phyloP scores from a whole-genome alignment of 2,797 vertebrate genomes.

The Semotilus atromaculatus region DNA sequence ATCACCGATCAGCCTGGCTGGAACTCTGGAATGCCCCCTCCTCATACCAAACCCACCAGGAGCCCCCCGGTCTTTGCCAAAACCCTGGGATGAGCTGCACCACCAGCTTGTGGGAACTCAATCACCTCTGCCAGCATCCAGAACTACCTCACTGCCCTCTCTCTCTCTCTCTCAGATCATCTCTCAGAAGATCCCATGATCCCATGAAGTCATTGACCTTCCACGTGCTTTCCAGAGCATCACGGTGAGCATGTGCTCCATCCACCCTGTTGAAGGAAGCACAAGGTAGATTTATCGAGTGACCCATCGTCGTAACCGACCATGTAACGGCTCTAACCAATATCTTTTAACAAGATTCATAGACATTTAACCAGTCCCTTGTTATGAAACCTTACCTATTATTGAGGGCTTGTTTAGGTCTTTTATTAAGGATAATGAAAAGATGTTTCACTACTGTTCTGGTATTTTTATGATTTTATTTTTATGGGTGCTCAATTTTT shows the following conservation, averaged over 20 bases:
- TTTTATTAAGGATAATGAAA: conserved; percentile 73
- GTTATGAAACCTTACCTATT: conserved; percentile 71
- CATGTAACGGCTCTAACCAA: conserved; percentile 47
- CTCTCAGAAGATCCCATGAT: neutral
- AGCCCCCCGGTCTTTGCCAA: conserved; percentile 54
- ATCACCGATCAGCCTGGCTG: conserved; percentile 78
- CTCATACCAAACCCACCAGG: conserved; percentile 68
- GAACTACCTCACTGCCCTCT: conserved; percentile 28
- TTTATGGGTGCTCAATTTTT: conserved; percentile 68
- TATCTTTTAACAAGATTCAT: conserved; percentile 62
- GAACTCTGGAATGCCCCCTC: conserved; percentile 77
- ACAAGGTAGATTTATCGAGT: conserved; percentile 48
- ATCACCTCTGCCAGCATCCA: conserved; percentile 48
- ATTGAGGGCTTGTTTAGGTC: conserved; percentile 65
- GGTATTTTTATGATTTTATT: conserved; percentile 79
- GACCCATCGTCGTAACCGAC: conserved; percentile 9
- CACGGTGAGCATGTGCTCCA: conserved; percentile 17
- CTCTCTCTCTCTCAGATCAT: conserved; percentile 13
- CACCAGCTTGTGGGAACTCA: conserved; percentile 59
- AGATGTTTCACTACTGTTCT: conserved; percentile 77
- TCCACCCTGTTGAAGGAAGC: conserved; percentile 1
- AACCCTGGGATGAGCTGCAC: conserved; percentile 42
- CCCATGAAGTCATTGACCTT: neutral
- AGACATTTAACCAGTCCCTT: conserved; percentile 61
- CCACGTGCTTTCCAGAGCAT: conserved; percentile 39